A percentile compares a stretch with the other conserved stretches of the same genome.
Conservation (phyloP, 2,888 invertebrate genomes). For the Heterodera filipjevi region DNA sequence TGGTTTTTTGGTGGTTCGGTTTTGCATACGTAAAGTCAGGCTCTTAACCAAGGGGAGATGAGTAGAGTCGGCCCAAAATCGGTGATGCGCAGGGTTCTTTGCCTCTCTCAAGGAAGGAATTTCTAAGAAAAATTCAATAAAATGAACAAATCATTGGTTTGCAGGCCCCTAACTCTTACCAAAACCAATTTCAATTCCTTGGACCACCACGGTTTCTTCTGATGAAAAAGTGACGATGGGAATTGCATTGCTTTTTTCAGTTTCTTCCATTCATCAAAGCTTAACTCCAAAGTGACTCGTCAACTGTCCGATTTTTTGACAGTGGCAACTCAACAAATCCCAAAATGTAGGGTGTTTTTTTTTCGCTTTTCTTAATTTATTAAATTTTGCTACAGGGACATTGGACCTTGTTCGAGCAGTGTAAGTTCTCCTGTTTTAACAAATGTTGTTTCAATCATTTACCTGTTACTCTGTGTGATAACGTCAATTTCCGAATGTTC, state of each 20-base stretch:
- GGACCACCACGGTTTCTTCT: too few species aligned
- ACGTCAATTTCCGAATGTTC: neutral
- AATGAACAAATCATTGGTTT: too few species aligned
- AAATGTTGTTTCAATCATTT: neutral
- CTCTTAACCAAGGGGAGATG: too few species aligned
- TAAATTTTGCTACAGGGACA: conserved; percentile 74
- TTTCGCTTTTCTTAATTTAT: conserved; percentile 71
- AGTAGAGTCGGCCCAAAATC: too few species aligned
- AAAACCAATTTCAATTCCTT: too few species aligned
- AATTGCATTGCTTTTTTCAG: conserved; percentile 22
- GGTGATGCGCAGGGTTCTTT: too few species aligned
- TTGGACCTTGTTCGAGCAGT: conserved; percentile 45
- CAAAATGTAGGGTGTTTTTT: conserved; percentile 76
- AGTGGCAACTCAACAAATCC: conserved; percentile 95
- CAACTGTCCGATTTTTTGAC: conserved; percentile 96
- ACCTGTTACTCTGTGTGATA: neutral
- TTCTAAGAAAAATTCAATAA: too few species aligned
- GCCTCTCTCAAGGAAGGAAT: too few species aligned
- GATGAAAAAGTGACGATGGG: too few species aligned
- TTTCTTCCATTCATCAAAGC: conserved; percentile 70
- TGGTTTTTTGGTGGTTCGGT: too few species aligned
- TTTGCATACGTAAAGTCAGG: too few species aligned
- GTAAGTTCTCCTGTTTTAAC: conserved; percentile 35
- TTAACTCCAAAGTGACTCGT: conserved; percentile 93
- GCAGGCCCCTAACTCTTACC: too few species aligned